phyloP scores from a whole-genome alignment of 1,140 invertebrate species.

The Penaeus indicus region DNA sequence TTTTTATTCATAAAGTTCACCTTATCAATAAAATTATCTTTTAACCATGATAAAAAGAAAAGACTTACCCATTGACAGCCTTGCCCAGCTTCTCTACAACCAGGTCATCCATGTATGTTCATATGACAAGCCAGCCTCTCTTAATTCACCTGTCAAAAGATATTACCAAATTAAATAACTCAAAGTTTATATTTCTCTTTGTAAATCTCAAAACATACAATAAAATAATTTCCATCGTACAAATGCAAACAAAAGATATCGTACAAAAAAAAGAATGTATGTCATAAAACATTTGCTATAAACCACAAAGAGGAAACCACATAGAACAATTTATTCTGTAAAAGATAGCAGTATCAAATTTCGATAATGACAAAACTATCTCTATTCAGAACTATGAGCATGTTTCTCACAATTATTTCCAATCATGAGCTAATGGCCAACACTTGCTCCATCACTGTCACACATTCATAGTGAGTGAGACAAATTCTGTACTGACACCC shows the following conservation, averaged over 20 bases:
- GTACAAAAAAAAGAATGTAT: not conserved
- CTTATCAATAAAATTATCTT: not conserved
- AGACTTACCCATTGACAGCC: conserved; percentile 62
- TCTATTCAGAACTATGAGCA: no score
- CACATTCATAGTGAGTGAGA: not conserved
- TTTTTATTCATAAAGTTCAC: no score
- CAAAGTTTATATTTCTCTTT: not conserved
- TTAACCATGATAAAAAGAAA: not conserved
- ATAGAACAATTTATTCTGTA: not conserved
- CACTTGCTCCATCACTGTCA: conserved; percentile 25
- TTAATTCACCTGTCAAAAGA: conserved; percentile 37
- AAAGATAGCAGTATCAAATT: not conserved
- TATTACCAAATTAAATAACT: not conserved
- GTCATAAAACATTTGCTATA: not conserved
- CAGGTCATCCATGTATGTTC: conserved; percentile 65
- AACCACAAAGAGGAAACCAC: no score
- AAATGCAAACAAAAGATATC: no score
- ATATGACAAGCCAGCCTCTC: conserved; percentile 45
- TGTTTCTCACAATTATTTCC: conserved; percentile 13
- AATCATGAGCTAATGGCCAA: not conserved
- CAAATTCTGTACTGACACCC: not conserved
- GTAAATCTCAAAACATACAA: not conserved
- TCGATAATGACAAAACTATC: no score
- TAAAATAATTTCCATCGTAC: no score
- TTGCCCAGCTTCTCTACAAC: conserved; percentile 65